Evolutionary conservation across 64 coral and sea anemone species (phyloP).

Genomic region (Montipora efflorescens): DNA sequence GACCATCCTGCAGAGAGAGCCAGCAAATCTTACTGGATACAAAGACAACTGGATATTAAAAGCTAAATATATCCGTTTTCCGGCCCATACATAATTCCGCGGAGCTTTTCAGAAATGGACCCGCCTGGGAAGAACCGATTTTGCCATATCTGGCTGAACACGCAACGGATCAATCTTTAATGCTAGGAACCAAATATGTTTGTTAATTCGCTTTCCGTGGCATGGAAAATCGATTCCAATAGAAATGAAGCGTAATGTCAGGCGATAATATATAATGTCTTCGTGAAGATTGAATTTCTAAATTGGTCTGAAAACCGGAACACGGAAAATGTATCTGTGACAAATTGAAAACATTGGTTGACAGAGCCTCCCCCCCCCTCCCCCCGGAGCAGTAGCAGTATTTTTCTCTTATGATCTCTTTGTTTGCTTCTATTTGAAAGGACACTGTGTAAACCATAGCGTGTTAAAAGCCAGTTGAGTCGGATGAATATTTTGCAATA

Average conservation of each 20-base stretch:
- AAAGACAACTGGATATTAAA: neutral
- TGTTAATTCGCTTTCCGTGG: neutral
- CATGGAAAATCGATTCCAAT: neutral
- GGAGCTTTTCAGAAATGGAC: neutral
- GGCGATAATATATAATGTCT: too few relatives aligned
- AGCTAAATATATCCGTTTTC: neutral
- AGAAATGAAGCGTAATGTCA: too few relatives aligned
- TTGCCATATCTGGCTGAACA: neutral
- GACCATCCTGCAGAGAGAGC: neutral
- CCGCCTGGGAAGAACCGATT: too few relatives aligned
- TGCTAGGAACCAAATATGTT: neutral
- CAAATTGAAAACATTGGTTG: neutral
- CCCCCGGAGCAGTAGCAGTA: neutral
- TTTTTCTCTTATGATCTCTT: neutral
- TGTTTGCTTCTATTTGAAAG: constrained; percentile 38
- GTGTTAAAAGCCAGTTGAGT: neutral
- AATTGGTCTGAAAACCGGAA: neutral
- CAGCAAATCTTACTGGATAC: neutral
- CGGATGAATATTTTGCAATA: neutral
- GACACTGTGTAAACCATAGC: constrained; percentile 2
- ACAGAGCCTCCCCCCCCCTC: neutral
- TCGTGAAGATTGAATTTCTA: too few relatives aligned
- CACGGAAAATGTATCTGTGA: neutral
- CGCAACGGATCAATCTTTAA: neutral
- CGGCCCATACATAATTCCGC: neutral